Evolutionary conservation across 2,113 vertebrate genomes (phyloP).

Genomic region (Vireo altiloquus): DNA sequence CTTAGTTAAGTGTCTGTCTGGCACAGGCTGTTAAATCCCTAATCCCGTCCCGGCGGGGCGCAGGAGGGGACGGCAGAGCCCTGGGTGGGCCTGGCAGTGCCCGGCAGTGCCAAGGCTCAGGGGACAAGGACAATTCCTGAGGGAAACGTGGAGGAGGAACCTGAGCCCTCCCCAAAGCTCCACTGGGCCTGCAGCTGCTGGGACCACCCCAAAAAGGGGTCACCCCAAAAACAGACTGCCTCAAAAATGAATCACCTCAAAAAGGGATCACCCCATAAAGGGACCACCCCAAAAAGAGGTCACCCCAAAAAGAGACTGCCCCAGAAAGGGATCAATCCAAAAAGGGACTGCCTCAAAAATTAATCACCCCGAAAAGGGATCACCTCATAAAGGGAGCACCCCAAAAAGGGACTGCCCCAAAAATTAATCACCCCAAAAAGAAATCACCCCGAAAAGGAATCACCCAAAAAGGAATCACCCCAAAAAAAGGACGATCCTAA

Average conservation of each 20-base stretch:
- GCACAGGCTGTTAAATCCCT: slow-evolving; percentile 34
- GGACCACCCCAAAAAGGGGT: not conserved
- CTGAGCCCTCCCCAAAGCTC: not conserved
- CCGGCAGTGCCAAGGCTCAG: rapidly evolving
- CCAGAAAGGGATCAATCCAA: not conserved
- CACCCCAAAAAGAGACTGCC: not conserved
- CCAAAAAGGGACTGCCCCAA: too few relatives aligned
- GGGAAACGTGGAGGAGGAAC: rapidly evolving
- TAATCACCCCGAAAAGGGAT: too few relatives aligned
- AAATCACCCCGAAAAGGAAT: not conserved
- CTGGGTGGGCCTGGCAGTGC: not conserved
- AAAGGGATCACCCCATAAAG: not conserved
- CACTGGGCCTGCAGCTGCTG: rapidly evolving
- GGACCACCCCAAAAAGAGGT: too few relatives aligned
- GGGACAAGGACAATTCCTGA: not conserved
- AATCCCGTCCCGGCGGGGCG: not conserved
- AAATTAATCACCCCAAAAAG: too few relatives aligned
- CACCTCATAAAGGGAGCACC: not conserved
- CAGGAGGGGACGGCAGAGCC: not conserved
- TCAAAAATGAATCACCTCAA: not conserved
- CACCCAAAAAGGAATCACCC: not conserved
- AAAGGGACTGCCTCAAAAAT: not conserved
- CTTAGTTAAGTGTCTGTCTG: slow-evolving; percentile 10
- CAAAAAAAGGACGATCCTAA: not conserved
- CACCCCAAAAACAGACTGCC: not conserved